These are phyloP conservation scores for Rallus limicola DNA, from an alignment of 2,113 vertebrate genomes.

Conservation along the genomic window DNA sequence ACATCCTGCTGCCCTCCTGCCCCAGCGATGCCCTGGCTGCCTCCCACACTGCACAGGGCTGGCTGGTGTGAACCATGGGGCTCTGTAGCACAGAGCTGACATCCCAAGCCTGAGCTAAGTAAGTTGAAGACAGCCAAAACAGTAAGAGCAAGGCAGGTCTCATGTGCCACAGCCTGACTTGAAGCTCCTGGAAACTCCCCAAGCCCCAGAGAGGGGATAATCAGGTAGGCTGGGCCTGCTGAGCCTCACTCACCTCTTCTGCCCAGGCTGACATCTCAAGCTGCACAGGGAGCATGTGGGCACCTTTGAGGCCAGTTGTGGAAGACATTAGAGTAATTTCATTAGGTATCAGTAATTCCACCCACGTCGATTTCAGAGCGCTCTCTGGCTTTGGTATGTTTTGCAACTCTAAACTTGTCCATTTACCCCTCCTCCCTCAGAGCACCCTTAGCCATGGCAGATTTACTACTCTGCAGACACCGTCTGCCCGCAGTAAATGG, in stretches of 20 bases:
- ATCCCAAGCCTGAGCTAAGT: background rate
- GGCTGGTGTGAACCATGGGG: background rate
- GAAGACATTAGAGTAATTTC: background rate
- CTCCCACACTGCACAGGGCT: too few species aligned
- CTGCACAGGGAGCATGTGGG: rapidly evolving
- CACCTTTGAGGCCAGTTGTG: background rate
- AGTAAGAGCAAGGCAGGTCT: rapidly evolving
- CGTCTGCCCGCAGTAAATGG: background rate
- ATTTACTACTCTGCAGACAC: background rate
- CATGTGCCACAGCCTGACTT: background rate
- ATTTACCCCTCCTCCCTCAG: background rate
- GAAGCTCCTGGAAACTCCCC: background rate
- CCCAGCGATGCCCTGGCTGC: background rate
- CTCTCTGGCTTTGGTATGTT: background rate
- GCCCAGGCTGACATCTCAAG: background rate
- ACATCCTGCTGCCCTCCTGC: rapidly evolving
- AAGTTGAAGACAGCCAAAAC: background rate
- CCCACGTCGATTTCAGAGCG: background rate
- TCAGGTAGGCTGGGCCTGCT: background rate
- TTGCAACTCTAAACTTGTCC: background rate
- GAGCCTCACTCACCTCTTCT: background rate
- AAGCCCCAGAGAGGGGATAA: background rate
- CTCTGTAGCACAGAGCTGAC: rapidly evolving
- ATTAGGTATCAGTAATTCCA: background rate
- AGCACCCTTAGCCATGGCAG: background rate